These are phyloP conservation scores for Sinohyriopsis cumingii DNA, from an alignment of 2,888 invertebrate species.

Conservation along the genomic window DNA sequence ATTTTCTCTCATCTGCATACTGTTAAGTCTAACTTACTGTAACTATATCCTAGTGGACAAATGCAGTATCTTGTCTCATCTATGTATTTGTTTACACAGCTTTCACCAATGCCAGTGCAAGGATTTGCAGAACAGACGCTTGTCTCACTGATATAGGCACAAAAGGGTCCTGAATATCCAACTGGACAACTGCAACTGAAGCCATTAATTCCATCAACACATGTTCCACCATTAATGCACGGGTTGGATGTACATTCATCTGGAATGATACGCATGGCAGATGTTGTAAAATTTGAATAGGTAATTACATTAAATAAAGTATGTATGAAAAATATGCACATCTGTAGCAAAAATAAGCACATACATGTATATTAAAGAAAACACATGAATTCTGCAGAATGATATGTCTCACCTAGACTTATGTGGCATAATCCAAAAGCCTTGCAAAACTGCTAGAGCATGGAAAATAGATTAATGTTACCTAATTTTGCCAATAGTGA, in stretches of 20 bases:
- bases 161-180: conserved; percentile 43
- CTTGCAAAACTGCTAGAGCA: too few relatives aligned
- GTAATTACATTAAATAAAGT: too few relatives aligned
- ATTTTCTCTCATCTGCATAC: conserved; percentile 25
- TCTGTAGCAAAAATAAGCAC: too few relatives aligned
- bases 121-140: conserved; percentile 13
- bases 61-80: conserved; percentile 25
- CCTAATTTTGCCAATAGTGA: too few relatives aligned
- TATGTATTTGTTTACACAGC: conserved; percentile 47
- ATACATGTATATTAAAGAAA: too few relatives aligned
- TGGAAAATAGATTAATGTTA: too few relatives aligned
- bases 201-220: conserved; percentile 25
- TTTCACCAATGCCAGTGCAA: conserved; percentile 10
- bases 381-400: too few relatives aligned
- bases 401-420: too few relatives aligned
- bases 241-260: conserved; percentile 48
- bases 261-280: conserved; percentile 8
- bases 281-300: too few relatives aligned
- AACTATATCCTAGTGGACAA: conserved; percentile 34
- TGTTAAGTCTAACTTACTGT: conserved; percentile 21
- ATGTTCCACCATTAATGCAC: conserved; percentile 46
- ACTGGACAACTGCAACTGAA: conserved; percentile 37
- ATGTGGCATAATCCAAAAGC: too few relatives aligned
- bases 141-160: conserved; percentile 32
- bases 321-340: too few relatives aligned